phyloP scores from a whole-genome alignment of 2,888 invertebrate species.

The Steromphala cineraria region DNA sequence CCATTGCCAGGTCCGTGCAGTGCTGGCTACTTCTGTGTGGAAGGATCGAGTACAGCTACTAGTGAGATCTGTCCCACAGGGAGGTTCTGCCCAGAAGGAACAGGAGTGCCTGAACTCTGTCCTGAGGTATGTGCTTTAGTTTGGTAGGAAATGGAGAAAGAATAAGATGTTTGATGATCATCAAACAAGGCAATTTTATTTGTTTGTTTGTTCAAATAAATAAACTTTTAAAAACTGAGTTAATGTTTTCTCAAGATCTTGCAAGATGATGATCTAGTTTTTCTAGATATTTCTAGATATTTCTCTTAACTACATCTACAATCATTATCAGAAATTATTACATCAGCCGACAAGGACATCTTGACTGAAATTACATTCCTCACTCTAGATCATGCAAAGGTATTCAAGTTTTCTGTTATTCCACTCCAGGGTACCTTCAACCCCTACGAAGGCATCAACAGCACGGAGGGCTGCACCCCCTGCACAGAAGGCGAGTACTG shows the following conservation, averaged over 20 bases:
- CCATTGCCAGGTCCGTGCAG: slow-evolving; percentile 54
- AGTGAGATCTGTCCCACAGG: slow-evolving; percentile 61
- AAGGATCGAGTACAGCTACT: slow-evolving; percentile 58
- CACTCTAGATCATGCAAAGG: too few relatives aligned
- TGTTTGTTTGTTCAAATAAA: too few relatives aligned
- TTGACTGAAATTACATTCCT: too few relatives aligned
- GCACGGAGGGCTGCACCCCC: slow-evolving; percentile 56
- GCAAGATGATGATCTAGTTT: too few relatives aligned
- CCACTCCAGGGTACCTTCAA: slow-evolving; percentile 70
- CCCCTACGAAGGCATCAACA: slow-evolving; percentile 64
- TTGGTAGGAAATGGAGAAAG: too few relatives aligned
- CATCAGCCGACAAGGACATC: neutral
- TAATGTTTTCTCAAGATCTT: too few relatives aligned
- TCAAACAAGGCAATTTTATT: too few relatives aligned
- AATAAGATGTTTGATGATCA: too few relatives aligned
- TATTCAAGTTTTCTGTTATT: neutral
- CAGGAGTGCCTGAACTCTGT: slow-evolving; percentile 59
- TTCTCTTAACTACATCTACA: too few relatives aligned
- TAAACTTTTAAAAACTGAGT: too few relatives aligned
- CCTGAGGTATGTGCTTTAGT: slow-evolving; percentile 56
- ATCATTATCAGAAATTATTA: too few relatives aligned
- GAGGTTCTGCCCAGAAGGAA: slow-evolving; percentile 63
- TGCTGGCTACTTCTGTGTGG: slow-evolving; percentile 67
- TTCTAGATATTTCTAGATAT: too few relatives aligned
- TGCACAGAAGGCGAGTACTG: slow-evolving; percentile 68